Conservation (phyloP, 2,888 invertebrate genomes). For the Tortrix viridana region DNA sequence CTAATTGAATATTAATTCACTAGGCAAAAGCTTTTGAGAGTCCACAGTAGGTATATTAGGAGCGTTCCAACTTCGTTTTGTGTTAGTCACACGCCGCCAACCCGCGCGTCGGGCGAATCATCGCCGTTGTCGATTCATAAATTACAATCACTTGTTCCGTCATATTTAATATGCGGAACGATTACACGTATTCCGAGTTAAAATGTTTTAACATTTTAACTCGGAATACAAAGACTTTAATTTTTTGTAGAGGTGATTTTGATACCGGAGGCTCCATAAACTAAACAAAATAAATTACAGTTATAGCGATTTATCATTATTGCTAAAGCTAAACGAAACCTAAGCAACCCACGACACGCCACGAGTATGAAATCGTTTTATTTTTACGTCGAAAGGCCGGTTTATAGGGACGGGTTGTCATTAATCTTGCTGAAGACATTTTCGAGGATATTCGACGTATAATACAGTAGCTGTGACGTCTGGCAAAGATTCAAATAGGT, state of each 20-base stretch:
- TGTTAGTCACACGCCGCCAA: constrained; percentile 14
- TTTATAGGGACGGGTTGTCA: constrained; percentile 40
- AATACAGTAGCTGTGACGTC: constrained; percentile 4
- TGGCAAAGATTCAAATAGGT: constrained; percentile 11
- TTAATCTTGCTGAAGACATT: constrained; percentile 51
- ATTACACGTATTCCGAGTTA: neutral
- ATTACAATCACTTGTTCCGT: constrained; percentile 17
- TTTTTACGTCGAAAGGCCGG: constrained; percentile 34
- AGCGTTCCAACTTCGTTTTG: constrained; percentile 22
- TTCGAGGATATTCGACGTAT: constrained; percentile 43
- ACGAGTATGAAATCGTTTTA: constrained; percentile 39
- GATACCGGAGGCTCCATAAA: neutral
- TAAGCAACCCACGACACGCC: constrained; percentile 11
- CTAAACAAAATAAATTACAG: neutral
- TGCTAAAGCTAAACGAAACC: constrained; percentile 9
- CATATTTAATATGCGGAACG: constrained; percentile 6
- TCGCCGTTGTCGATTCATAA: constrained; percentile 16
- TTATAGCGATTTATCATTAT: neutral
- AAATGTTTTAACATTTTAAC: neutral
- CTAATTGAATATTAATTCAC: constrained; percentile 34
- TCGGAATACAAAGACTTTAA: neutral
- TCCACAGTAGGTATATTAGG: constrained; percentile 23
- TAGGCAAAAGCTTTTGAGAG: constrained; percentile 11
- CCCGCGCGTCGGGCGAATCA: neutral
- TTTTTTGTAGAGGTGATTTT: neutral